Base-by-base conservation (phyloP, 2,113 vertebrate species). In the Muscicapa adusta region DNA sequence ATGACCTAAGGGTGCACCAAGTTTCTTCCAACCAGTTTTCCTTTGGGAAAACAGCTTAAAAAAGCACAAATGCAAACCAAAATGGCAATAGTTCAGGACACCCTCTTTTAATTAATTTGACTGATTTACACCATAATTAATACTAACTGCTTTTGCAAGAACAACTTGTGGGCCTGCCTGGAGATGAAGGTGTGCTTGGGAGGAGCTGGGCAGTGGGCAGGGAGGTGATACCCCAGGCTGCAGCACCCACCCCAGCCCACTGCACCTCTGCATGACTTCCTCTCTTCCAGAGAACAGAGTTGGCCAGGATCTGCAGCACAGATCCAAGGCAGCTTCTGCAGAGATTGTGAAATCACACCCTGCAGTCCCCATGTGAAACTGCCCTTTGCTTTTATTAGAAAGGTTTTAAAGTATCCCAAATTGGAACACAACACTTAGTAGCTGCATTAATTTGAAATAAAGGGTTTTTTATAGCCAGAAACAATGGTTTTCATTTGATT, bases 361-460 rank as follows among this genome's bases (percentile, higher is more conserved):
- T 47, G 15, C 56, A 85, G 53, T 60, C n/a, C 23, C 17, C 45
- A 47, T 72, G 4, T 19, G 63, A 70, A 85, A 91, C 28, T 45
- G 58, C 47, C 42, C 67, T 68, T 75, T 82, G 54, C 58, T 93
- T 91, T 90, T 88, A 61, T 88, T 85, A 73, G 53, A 42, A 85
- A 62, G 22, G 34, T 62, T 81, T 91, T 71, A 3, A 82, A 79
- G n/a, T 42, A 51, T 79, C 70, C 63, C 76, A 51, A 9, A n/a
- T 72, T 75, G 68, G 70, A 92, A 89, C 31, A 5, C 23, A 71
- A 14, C 1, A 3, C 19, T 79, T 75, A 38, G 25, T 54, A 91
- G 80, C 43, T 61, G 50, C 34, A 40, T 85, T 88, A 76, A 80
- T 94, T 65, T 58, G 25, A 86, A 93, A 62, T 38, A 50, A 77